Conservation (phyloP, 2,113 vertebrate genomes). For the Rana temporaria region DNA sequence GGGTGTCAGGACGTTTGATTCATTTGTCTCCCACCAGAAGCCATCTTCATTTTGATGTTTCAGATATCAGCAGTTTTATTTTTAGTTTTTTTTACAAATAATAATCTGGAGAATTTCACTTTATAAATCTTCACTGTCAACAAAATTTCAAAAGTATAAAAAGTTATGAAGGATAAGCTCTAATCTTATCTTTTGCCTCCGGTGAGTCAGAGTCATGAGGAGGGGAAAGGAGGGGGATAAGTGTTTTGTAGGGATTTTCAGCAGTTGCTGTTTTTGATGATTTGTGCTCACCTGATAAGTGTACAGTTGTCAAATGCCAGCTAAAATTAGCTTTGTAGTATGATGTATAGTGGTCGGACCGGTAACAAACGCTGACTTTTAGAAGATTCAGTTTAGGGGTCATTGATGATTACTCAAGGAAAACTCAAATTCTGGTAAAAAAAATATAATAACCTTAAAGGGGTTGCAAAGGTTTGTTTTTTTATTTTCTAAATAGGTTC, state of each 20-base stretch:
- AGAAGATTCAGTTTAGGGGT: too few relatives aligned
- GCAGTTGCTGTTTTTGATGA: neutral
- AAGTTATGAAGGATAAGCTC: constrained; percentile 28
- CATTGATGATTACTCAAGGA: too few relatives aligned
- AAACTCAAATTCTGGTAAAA: too few relatives aligned
- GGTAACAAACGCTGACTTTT: too few relatives aligned
- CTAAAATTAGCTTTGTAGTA: neutral
- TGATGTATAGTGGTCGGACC: neutral
- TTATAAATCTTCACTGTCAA: constrained; percentile 75
- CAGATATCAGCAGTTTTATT: constrained; percentile 68
- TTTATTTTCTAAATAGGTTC: too few relatives aligned
- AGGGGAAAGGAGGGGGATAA: neutral
- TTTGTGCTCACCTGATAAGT: constrained; percentile 18
- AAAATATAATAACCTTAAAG: too few relatives aligned
- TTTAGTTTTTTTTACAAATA: constrained; percentile 70
- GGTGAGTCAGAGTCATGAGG: neutral
- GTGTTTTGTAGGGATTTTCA: constrained; percentile 1
- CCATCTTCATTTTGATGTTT: constrained; percentile 73
- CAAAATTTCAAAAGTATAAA: constrained; percentile 69
- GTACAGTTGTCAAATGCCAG: neutral
- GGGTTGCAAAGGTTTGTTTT: too few relatives aligned
- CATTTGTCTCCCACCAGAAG: constrained; percentile 76
- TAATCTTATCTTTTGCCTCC: neutral
- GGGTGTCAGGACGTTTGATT: constrained; percentile 80
- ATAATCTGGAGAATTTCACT: constrained; percentile 68